These are phyloP conservation scores for Cordilura impudica DNA, from an alignment of 2,888 invertebrate species.

Conservation along the genomic window DNA sequence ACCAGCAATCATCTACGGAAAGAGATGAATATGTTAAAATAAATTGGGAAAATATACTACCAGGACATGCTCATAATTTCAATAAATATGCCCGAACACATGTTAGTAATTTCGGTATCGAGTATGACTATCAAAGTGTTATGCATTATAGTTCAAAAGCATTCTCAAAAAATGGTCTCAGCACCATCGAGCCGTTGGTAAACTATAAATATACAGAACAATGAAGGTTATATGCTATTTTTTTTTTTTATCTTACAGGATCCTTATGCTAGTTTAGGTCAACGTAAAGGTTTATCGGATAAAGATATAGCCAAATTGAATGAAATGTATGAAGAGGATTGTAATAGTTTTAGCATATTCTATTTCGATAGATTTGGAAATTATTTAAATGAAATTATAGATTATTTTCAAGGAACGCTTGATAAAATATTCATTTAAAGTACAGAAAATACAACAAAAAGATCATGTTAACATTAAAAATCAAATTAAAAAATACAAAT, in stretches of 20 bases:
- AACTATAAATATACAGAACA: constrained; percentile 28
- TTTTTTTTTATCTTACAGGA: constrained; percentile 76
- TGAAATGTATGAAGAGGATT: constrained; percentile 79
- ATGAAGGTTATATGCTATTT: background rate
- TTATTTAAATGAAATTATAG: constrained; percentile 70
- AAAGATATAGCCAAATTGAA: constrained; percentile 79
- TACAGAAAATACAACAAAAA: constrained; percentile 25
- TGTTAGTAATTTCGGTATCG: constrained; percentile 83
- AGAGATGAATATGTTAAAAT: constrained; percentile 87
- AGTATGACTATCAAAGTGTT: constrained; percentile 85
- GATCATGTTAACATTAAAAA: constrained; percentile 3
- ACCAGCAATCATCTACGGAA: constrained; percentile 89
- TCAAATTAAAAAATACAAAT: constrained; percentile 24
- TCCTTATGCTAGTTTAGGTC: constrained; percentile 78
- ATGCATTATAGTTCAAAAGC: constrained; percentile 86
- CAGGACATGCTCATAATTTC: constrained; percentile 80
- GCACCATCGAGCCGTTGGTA: constrained; percentile 82
- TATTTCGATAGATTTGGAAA: constrained; percentile 68
- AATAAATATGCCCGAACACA: constrained; percentile 83
- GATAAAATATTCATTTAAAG: constrained; percentile 43
- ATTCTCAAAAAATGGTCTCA: constrained; percentile 83
- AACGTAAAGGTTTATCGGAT: constrained; percentile 79
- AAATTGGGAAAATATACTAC: constrained; percentile 83
- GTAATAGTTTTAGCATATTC: constrained; percentile 68
- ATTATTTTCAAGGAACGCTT: constrained; percentile 67